Percentiles rank a stretch among this genome's conserved stretches.
Evolutionary conservation across 2,888 invertebrate species (phyloP).

Genomic region (Microchrysa polita): DNA sequence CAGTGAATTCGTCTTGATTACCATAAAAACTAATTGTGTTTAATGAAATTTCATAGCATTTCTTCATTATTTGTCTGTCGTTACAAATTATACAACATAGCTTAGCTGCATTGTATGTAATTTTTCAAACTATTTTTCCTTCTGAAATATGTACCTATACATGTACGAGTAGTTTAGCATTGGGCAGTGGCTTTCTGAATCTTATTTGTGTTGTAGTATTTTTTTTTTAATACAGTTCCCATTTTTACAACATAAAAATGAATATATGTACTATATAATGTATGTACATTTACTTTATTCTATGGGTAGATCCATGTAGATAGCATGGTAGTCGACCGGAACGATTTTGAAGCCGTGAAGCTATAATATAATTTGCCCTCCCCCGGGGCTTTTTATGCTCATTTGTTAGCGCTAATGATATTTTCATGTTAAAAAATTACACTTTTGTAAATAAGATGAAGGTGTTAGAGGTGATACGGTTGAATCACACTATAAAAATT

Average conservation of each 20-base stretch:
- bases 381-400: conserved; percentile 35
- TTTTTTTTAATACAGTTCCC: conserved; percentile 26
- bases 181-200: too few species aligned
- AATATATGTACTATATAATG: neutral
- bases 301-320: conserved; percentile 14
- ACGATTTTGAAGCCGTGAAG: conserved; percentile 33
- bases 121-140: conserved; percentile 20
- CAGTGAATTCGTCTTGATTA: conserved; percentile 37
- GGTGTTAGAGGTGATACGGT: conserved; percentile 38
- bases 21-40: conserved; percentile 44
- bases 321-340: conserved; percentile 31
- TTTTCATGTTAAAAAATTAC: conserved; percentile 49
- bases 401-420: conserved; percentile 48
- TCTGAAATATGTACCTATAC: too few species aligned
- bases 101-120: conserved; percentile 30
- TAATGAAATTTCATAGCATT: conserved; percentile 44
- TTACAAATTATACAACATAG: conserved; percentile 40
- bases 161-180: too few species aligned
- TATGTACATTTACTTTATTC: neutral
- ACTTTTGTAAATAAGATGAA: conserved; percentile 47
- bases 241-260: conserved; percentile 43
- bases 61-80: conserved; percentile 43
- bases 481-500: conserved; percentile 36
- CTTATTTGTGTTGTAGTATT: conserved; percentile 9
- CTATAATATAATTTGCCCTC: conserved; percentile 13